These are phyloP conservation scores for Chiloscyllium plagiosum DNA, from an alignment of 2,113 vertebrate species.

Conservation along the genomic window DNA sequence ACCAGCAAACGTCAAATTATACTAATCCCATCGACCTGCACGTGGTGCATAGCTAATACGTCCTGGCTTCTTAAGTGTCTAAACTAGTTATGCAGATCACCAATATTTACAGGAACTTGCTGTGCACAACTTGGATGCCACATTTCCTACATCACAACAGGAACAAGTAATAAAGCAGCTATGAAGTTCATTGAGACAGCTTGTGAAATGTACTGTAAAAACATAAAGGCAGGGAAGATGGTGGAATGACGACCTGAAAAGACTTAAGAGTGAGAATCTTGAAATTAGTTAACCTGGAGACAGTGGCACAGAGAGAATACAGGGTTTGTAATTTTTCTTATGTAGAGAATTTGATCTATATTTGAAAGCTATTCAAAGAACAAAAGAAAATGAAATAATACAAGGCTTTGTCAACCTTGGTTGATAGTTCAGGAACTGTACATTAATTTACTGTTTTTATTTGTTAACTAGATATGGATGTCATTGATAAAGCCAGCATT, in stretches of 20 bases:
- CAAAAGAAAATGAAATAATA: background rate
- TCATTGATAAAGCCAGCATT: too few species aligned
- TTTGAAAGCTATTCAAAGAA: background rate
- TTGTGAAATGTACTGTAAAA: too few species aligned
- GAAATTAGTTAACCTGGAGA: background rate
- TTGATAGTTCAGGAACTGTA: background rate
- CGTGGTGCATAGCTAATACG: too few species aligned
- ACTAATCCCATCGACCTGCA: too few species aligned
- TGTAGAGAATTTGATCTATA: background rate
- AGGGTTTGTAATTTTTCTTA: background rate
- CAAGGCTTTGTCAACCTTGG: background rate
- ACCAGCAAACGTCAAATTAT: too few species aligned
- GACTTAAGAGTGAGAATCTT: background rate
- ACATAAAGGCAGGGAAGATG: too few species aligned
- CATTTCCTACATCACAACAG: background rate
- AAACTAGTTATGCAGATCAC: background rate
- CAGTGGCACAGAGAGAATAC: background rate
- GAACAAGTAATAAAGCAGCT: too few species aligned
- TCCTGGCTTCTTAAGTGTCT: too few species aligned
- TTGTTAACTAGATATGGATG: too few species aligned
- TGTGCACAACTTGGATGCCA: background rate
- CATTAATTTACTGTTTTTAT: too few species aligned
- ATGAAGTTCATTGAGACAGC: background rate
- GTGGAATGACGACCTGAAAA: too few species aligned
- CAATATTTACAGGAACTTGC: background rate